phyloP scores from a whole-genome alignment of 2,113 vertebrate genomes.

The Psephotus haematonotus region DNA sequence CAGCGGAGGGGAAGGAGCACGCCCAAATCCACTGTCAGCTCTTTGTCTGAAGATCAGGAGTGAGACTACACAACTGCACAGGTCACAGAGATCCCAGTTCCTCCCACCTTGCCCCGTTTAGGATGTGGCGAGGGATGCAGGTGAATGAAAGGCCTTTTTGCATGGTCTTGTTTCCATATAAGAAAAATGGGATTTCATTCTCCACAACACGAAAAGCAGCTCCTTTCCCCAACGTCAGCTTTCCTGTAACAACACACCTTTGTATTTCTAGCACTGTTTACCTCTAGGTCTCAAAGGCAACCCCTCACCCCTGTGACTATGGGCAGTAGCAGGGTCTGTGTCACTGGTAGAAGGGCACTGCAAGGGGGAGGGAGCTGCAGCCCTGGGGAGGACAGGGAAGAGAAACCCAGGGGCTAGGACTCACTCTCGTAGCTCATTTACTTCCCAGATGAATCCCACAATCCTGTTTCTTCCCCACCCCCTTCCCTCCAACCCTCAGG shows the following conservation, averaged over 20 bases:
- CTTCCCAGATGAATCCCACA: neutral
- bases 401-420: neutral
- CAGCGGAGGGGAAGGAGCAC: neutral
- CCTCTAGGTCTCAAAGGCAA: neutral
- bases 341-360: accelerated
- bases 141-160: neutral
- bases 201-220: accelerated
- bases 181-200: neutral
- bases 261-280: neutral
- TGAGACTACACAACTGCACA: neutral
- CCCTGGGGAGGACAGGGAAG: neutral
- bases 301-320: neutral
- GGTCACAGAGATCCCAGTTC: neutral
- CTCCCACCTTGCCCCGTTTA: neutral
- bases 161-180: accelerated
- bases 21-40: neutral
- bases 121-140: neutral
- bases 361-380: neutral
- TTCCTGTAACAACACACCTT: neutral
- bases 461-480: neutral
- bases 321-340: accelerated
- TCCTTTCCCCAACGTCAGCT: neutral
- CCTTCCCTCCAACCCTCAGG: neutral
- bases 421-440: neutral
- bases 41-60: neutral